phyloP scores from a whole-genome alignment of 2,113 vertebrate genomes.

The Hemichromis elongatus region DNA sequence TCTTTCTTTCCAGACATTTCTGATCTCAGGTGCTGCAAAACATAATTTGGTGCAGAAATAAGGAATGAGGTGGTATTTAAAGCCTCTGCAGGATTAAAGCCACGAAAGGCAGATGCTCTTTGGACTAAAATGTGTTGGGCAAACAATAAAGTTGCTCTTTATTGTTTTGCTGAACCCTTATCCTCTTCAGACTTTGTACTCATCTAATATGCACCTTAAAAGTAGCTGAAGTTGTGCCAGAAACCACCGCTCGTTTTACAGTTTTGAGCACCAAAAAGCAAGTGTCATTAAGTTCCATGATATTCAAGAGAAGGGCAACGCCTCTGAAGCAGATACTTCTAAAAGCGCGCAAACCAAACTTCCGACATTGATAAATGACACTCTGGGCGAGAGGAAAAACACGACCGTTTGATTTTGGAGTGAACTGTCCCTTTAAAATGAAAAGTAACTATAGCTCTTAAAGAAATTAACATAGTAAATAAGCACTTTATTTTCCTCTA shows the following conservation, averaged over 20 bases:
- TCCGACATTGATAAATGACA: not conserved
- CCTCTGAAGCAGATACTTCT: not conserved
- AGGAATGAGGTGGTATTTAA: not conserved
- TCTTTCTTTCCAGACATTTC: accelerated
- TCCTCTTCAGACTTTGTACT: not conserved
- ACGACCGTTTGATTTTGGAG: not conserved
- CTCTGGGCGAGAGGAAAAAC: not conserved
- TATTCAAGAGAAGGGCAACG: accelerated
- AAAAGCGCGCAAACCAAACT: accelerated
- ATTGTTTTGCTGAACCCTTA: not conserved
- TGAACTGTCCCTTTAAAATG: not conserved
- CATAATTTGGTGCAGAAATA: not conserved
- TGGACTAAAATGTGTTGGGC: not conserved
- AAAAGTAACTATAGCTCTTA: not conserved
- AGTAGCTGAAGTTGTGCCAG: accelerated
- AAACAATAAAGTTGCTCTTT: not conserved
- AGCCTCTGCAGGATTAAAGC: not conserved
- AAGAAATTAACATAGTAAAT: accelerated
- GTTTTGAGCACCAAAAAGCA: not conserved
- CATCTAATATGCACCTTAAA: not conserved
- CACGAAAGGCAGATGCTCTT: accelerated
- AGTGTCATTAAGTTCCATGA: not conserved
- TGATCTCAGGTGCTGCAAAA: not conserved
- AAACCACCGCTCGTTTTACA: not conserved
- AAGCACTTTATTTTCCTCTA: not conserved